Evolutionary conservation across 2,113 vertebrate genomes (phyloP).

Genomic region (Corapipo altera): DNA sequence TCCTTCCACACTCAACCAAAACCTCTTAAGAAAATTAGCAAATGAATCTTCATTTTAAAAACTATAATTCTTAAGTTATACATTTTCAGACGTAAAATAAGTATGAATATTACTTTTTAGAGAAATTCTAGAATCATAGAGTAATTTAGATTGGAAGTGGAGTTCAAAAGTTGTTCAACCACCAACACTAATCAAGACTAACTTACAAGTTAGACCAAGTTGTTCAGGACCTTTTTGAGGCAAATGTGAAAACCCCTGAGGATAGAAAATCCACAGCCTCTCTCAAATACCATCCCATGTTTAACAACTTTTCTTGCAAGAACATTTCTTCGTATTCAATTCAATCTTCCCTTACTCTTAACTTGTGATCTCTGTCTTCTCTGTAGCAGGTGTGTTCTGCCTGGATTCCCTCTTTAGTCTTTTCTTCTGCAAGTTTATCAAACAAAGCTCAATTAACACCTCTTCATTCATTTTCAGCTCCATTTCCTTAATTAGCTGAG

Average conservation of each 20-base stretch:
- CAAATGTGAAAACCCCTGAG: neutral
- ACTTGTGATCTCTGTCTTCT: neutral
- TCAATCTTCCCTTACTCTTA: neutral
- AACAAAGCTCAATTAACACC: neutral
- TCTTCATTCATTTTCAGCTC: neutral
- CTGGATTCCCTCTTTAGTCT: neutral
- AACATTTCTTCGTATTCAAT: neutral
- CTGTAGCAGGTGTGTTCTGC: neutral
- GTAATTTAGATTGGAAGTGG: neutral
- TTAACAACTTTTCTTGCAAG: neutral
- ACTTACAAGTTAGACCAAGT: neutral
- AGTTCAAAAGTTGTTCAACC: neutral
- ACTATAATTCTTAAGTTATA: neutral
- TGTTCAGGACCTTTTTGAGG: neutral
- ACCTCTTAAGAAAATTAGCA: neutral
- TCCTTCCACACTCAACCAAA: neutral
- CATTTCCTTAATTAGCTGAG: neutral
- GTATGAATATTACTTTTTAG: neutral
- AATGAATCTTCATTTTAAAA: neutral
- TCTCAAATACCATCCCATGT: neutral
- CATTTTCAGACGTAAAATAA: neutral
- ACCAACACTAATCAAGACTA: neutral
- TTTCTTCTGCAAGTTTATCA: neutral
- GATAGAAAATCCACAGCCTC: neutral
- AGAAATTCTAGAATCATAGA: neutral